Base-by-base conservation (phyloP, 2,888 invertebrate genomes). In the Caenorhabditis becei region DNA sequence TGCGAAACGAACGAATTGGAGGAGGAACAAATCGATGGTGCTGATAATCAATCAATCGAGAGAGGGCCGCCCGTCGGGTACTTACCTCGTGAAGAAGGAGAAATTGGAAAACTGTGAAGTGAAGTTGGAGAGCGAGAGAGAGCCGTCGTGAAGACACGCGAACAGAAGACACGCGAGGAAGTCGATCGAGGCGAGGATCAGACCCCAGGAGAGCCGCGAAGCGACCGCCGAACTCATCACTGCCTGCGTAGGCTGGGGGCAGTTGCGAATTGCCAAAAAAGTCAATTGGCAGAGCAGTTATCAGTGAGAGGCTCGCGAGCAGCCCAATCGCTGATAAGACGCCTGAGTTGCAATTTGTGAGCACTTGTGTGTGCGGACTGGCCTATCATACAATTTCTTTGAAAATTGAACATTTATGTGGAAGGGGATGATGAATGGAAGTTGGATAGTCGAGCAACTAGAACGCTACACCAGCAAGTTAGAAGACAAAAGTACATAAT, bases 21-120 rank as follows among this genome's bases (percentile, higher is more conserved):
- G 74, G 11, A 88, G 58, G 63, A 88, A 80, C n/a, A 90, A 74
- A 63, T 90, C 90, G 67, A 89, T 80, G n/a, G 88, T 88, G 53
- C 85, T 85, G 72, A 18, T 20, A n/a, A n/a, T 3, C 10, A 23
- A 54, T 53, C 54, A 53, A 54, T 66, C 18, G 56, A 59, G 32
- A 44, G 49, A 14, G 37, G 18, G 41, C 47, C 61, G 61, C 61
- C 61, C 61, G 47, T 37, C 35, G 24, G 10, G 2, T 14, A 23
- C 49, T 65, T 35, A 85, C 85, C 85, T 75, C 2, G 80, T 78
- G 79, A 88, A 87, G 35, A 82, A 82, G 41, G 83, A 89, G 65
- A 83, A 83, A 24, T 80, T 59, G 14, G 77, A 49, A 63, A 90
- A 88, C 49, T 90, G 89, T 0, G 54, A 53, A 10, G 79, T 81